Base-by-base conservation (phyloP, 2,888 invertebrate species). In the Zele albiditarsus region DNA sequence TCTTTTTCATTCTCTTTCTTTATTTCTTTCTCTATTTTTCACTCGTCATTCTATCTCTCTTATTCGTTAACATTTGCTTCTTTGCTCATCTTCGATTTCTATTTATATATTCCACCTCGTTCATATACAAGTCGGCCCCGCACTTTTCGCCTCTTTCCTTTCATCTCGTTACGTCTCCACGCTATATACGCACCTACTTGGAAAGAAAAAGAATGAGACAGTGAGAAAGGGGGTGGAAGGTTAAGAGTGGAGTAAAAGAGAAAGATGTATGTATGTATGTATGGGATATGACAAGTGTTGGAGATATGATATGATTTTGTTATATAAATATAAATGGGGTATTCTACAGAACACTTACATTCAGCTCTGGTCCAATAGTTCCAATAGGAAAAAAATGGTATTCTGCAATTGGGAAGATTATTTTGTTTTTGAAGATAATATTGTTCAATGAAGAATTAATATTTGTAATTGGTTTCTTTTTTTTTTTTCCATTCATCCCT, bases 71-170 rank as follows among this genome's bases (percentile, higher is more conserved):
- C 71, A 70, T 71, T 73, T 58, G 53, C 66, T 71, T 74, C 65
- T 78, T 78, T 79, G 77, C 69, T 77, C 78, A 78, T 80, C 81
- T 82, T 79, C 80, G 78, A 79, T 75, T 84, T 88, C 88, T 88
- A 88, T 88, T 88, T 88, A 87, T 84, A 85, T 86, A 85, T 87
- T 85, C 85, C 85, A 85, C 84, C 84, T 86, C 86, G 86, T 87
- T 87, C 84, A 83, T 84, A 20, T 23, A 83, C 80, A 79, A 74
- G 74, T 74, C 67, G 68, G 53, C 58, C 10, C 53, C 53, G 53
- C 80, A 81, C 80, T 80, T 85, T 81, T 83, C 82, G 80, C 80
- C 38, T 81, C 82, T 84, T 86, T 84, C 82, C 86, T 87, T 88
- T 87, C 86, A 85, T 88, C 86, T 88, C 82, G 85, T 85, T 85